Evolutionary conservation across 2,113 vertebrate species (phyloP).

Genomic region (Ceyx cyanopectus): DNA sequence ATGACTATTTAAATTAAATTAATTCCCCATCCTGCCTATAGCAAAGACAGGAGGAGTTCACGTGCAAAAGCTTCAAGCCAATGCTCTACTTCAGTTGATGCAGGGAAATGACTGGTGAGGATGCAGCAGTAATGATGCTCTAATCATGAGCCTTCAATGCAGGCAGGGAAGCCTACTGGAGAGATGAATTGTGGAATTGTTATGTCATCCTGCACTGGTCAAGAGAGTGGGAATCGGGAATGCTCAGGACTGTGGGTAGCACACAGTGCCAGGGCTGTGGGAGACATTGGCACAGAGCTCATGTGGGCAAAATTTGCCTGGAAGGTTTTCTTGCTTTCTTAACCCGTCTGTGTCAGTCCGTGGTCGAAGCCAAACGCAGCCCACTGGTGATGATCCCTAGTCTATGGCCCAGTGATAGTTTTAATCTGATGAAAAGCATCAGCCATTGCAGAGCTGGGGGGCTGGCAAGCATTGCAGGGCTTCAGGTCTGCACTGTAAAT

Average conservation of each 20-base stretch:
- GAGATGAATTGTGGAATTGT: accelerated
- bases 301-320: not conserved
- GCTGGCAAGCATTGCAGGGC: not conserved
- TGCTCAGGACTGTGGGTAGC: not conserved
- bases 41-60: not conserved
- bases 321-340: not conserved
- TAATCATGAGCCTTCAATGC: accelerated
- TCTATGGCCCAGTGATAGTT: not conserved
- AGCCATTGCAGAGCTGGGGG: not conserved
- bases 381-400: not conserved
- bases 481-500: not conserved
- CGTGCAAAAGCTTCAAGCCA: not conserved
- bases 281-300: not conserved
- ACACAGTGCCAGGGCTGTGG: accelerated
- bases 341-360: not conserved
- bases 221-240: not conserved
- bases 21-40: not conserved
- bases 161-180: not conserved
- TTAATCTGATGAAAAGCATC: not conserved
- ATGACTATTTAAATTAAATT: not conserved
- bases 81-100: not conserved
- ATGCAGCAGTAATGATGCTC: accelerated
- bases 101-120: not conserved
- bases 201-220: not conserved
- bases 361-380: not conserved